Evolutionary conservation across 2,113 vertebrate genomes (phyloP).

Genomic region (Prietella phreatophila): DNA sequence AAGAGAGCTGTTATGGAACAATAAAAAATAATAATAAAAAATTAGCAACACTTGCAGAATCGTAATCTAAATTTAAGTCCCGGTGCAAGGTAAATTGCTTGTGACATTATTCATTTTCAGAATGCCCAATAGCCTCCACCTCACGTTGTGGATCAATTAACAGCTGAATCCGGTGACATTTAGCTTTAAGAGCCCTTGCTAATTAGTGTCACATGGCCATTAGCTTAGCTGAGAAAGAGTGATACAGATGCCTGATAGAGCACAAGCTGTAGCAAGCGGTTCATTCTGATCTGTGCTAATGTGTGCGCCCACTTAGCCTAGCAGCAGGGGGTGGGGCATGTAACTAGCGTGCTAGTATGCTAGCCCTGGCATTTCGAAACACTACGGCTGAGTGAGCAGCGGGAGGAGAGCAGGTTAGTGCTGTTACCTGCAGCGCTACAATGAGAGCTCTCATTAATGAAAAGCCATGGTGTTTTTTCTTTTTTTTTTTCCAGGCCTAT

Average conservation of each 20-base stretch:
- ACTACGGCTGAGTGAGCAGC: slow-evolving; percentile 15
- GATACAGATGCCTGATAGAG: slow-evolving; percentile 5
- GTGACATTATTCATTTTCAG: not conserved
- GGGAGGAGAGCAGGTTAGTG: not conserved
- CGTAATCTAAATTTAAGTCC: slow-evolving; percentile 26
- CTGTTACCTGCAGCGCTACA: not conserved
- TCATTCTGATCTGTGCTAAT: slow-evolving; percentile 14
- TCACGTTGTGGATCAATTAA: slow-evolving; percentile 23
- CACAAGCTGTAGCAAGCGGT: not conserved
- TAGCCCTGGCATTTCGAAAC: slow-evolving; percentile 14
- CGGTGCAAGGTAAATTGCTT: slow-evolving; percentile 15
- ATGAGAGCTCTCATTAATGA: slow-evolving; percentile 21
- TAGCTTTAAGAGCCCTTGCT: slow-evolving; percentile 25
- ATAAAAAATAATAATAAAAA: not conserved
- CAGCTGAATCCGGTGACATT: slow-evolving; percentile 32
- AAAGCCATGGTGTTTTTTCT: not conserved
- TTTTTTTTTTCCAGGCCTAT: slow-evolving; percentile 12
- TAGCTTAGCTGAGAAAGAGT: slow-evolving; percentile 11
- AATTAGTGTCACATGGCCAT: slow-evolving; percentile 34
- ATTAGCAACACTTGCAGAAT: not conserved
- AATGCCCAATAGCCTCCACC: slow-evolving; percentile 1
- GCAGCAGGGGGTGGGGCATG: not conserved
- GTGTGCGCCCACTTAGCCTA: slow-evolving; percentile 32
- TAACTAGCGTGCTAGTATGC: not conserved
- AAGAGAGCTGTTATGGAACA: not conserved